Conservation (phyloP, 2,797 vertebrate species). For the Threskiornis aethiopicus region DNA sequence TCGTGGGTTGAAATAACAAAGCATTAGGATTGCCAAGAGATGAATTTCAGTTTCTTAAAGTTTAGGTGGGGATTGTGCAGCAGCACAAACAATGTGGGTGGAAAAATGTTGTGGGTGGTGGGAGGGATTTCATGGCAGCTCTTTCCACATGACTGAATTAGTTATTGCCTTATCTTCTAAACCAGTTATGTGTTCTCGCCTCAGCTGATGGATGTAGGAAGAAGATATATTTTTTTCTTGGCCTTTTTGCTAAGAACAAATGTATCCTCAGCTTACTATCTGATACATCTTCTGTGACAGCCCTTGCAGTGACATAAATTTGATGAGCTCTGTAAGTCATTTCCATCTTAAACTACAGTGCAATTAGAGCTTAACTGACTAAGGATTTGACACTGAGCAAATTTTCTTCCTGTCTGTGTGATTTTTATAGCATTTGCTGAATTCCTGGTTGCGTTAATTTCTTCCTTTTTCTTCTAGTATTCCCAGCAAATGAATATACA, state of each 20-base stretch:
- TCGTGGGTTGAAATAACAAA: constrained; percentile 56
- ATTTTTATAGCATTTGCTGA: constrained; percentile 18
- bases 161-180: constrained; percentile 67
- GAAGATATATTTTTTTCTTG: constrained; percentile 34
- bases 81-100: constrained; percentile 69
- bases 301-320: constrained; percentile 44
- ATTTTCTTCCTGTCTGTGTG: constrained; percentile 12
- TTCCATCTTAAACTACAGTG: constrained; percentile 36
- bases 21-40: constrained; percentile 39
- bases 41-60: constrained; percentile 62
- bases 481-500: background rate
- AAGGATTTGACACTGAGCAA: constrained; percentile 14
- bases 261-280: constrained; percentile 43
- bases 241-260: constrained; percentile 52
- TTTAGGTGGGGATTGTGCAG: constrained; percentile 59
- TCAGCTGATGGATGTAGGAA: constrained; percentile 57
- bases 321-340: constrained; percentile 45
- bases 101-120: constrained; percentile 64
- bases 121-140: constrained; percentile 63
- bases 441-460: background rate
- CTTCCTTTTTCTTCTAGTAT: background rate
- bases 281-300: constrained; percentile 50
- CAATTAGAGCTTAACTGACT: constrained; percentile 51
- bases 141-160: constrained; percentile 66
- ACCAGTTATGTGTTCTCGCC: constrained; percentile 47